These are phyloP conservation scores for Enteromius argenteus DNA, from an alignment of 2,797 vertebrate species.

Conservation along the genomic window DNA sequence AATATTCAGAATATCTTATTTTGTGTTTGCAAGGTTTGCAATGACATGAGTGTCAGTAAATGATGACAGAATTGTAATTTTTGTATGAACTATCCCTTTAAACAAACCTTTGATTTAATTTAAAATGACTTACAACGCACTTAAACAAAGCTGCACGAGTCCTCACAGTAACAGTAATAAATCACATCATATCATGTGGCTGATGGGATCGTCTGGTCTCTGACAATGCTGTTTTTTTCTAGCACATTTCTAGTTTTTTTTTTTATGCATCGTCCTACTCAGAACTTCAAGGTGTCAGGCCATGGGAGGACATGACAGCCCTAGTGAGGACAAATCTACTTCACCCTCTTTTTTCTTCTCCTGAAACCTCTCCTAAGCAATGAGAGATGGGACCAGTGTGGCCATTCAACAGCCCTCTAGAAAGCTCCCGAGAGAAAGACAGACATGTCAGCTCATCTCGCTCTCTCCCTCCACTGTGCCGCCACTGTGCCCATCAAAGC, in stretches of 20 bases:
- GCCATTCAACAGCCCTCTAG: slow-evolving; percentile 47
- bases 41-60: neutral
- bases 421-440: slow-evolving; percentile 53
- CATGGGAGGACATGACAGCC: slow-evolving; percentile 40
- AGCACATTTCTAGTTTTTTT: neutral
- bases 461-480: slow-evolving; percentile 57
- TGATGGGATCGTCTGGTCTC: slow-evolving; percentile 19
- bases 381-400: slow-evolving; percentile 49
- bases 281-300: slow-evolving; percentile 43
- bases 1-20: neutral
- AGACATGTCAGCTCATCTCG: slow-evolving; percentile 62
- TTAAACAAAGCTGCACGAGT: neutral
- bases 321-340: slow-evolving; percentile 55
- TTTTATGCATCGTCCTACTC: neutral
- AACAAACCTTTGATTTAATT: neutral
- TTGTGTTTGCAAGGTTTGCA: neutral
- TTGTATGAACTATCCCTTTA: neutral
- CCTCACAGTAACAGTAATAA: slow-evolving; percentile 9
- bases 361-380: slow-evolving; percentile 28
- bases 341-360: slow-evolving; percentile 37
- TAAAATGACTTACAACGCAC: neutral
- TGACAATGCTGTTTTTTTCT: neutral
- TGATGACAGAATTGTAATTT: neutral
- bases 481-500: slow-evolving; percentile 63
- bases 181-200: slow-evolving; percentile 16